phyloP scores from a whole-genome alignment of 2,113 vertebrate genomes.

The Empidonax alnorum region DNA sequence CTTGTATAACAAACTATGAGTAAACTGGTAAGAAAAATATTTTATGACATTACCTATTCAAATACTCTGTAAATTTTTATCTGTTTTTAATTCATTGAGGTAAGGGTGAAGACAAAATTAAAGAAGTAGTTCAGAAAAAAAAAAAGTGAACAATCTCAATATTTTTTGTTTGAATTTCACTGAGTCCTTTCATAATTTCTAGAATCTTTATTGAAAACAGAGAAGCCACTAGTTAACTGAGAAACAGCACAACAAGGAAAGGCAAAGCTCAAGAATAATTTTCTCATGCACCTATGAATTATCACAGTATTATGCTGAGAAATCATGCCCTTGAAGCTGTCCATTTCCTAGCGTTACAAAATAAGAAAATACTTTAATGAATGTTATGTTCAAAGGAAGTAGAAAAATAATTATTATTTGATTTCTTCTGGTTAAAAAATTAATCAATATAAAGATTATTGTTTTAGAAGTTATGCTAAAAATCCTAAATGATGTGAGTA shows the following conservation, averaged over 20 bases:
- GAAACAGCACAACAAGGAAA: background rate
- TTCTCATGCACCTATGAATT: background rate
- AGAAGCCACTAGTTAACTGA: background rate
- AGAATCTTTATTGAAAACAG: background rate
- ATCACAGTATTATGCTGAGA: background rate
- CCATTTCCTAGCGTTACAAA: background rate
- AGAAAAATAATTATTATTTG: background rate
- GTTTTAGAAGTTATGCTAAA: background rate
- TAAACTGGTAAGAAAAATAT: background rate
- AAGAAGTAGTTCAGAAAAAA: background rate
- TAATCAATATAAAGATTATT: background rate
- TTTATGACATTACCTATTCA: background rate
- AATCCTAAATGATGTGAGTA: background rate
- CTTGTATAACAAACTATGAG: background rate
- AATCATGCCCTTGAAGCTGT: background rate
- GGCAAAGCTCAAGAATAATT: background rate
- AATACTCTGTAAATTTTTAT: background rate
- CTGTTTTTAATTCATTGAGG: background rate
- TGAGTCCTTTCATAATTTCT: background rate
- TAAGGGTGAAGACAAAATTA: background rate
- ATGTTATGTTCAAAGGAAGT: background rate
- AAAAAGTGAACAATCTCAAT: background rate
- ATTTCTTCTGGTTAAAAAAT: background rate
- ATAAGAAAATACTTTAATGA: background rate
- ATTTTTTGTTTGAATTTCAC: background rate